These are phyloP conservation scores for Clarias pachynema DNA, from an alignment of 2,797 vertebrate species.

Conservation along the genomic window DNA sequence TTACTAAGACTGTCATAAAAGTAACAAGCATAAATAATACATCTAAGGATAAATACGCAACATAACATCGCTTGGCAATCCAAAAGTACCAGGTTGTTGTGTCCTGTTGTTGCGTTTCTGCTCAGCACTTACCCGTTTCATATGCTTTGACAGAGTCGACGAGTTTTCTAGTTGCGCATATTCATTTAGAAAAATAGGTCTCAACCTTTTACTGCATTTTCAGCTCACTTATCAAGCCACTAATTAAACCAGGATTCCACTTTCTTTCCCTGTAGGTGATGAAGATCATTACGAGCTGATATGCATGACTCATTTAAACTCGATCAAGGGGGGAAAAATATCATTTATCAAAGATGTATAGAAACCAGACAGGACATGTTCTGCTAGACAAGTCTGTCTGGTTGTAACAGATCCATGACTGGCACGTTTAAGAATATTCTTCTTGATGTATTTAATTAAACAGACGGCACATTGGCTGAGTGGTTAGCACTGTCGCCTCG, in stretches of 20 bases:
- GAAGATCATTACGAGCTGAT: neutral
- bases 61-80: neutral
- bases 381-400: neutral
- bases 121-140: neutral
- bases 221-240: neutral
- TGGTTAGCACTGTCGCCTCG: too few relatives aligned
- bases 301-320: conserved; percentile 23
- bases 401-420: neutral
- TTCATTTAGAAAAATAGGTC: neutral
- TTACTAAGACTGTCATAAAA: neutral
- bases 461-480: too few relatives aligned
- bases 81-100: neutral
- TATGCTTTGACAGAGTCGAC: neutral
- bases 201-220: neutral
- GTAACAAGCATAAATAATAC: neutral
- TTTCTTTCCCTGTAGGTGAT: conserved; percentile 39
- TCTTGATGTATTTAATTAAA: neutral
- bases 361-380: neutral
- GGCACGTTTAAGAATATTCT: neutral
- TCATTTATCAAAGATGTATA: neutral
- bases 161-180: neutral
- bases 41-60: neutral
- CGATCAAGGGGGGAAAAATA: neutral
- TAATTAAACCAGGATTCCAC: conserved; percentile 15
- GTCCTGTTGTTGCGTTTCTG: neutral